A percentile compares a stretch with the other conserved stretches of the same genome.
These are phyloP conservation scores for Micoletzkya japonica DNA, from an alignment of 2,888 invertebrate species.

Conservation along the genomic window DNA sequence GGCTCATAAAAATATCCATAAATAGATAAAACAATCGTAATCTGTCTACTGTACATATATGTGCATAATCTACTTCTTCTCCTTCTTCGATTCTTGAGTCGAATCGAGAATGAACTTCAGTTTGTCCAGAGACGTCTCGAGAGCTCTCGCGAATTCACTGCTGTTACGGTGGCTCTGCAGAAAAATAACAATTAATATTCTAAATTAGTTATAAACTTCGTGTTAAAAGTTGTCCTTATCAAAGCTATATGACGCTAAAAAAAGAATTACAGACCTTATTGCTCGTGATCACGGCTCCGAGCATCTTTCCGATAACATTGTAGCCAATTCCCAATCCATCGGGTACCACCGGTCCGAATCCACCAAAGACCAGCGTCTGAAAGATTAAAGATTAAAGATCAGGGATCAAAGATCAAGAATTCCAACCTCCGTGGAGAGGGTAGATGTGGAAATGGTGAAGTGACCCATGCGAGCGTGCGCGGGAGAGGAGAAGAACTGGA, in stretches of 20 bases:
- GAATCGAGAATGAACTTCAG: slow-evolving; percentile 69
- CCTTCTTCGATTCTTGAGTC: too few relatives aligned
- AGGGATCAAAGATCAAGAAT: neutral
- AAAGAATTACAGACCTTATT: slow-evolving; percentile 63
- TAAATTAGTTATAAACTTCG: neutral
- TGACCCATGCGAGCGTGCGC: slow-evolving; percentile 74
- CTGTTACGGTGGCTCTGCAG: slow-evolving; percentile 49
- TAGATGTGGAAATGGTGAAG: slow-evolving; percentile 90
- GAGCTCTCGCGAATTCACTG: slow-evolving; percentile 41
- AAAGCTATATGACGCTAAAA: neutral
- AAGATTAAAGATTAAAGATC: slow-evolving; percentile 66
- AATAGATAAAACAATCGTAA: too few relatives aligned
- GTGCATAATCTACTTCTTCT: slow-evolving; percentile 27
- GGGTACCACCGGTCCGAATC: slow-evolving; percentile 87
- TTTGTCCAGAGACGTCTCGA: slow-evolving; percentile 73
- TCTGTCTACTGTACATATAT: too few relatives aligned
- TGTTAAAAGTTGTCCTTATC: neutral
- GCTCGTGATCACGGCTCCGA: slow-evolving; percentile 82
- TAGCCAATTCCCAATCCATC: slow-evolving; percentile 93
- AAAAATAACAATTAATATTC: neutral
- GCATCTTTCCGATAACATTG: slow-evolving; percentile 79
- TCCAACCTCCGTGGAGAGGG: slow-evolving; percentile 77
- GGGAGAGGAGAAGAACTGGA: slow-evolving; percentile 21
- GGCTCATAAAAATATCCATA: too few relatives aligned
- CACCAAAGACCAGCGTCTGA: slow-evolving; percentile 82